A percentile compares a stretch with the other conserved stretches of the same genome.
Conservation (phyloP, 2,113 vertebrate genomes). For the Sprattus sprattus region DNA sequence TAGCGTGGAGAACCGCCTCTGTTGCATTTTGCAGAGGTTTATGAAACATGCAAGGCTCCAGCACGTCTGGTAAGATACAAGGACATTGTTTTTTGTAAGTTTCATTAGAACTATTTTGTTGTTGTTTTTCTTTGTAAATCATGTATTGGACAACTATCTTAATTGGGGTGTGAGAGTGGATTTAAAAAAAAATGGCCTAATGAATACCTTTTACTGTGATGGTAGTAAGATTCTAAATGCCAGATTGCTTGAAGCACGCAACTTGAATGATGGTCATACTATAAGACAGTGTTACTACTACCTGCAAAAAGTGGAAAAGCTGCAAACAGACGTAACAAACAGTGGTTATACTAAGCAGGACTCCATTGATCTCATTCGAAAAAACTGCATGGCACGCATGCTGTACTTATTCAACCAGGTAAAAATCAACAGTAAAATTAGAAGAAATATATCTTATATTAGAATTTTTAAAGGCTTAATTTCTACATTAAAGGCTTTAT, state of each 20-base stretch:
- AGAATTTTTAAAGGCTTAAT: background rate
- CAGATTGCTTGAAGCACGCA: constrained; percentile 1
- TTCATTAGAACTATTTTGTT: too few species aligned
- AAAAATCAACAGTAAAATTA: background rate
- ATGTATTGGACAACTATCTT: background rate
- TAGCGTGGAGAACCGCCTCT: background rate
- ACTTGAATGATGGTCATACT: constrained; percentile 17
- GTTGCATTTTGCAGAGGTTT: constrained; percentile 27
- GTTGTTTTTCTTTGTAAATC: too few species aligned
- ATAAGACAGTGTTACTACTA: constrained; percentile 12
- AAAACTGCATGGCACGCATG: constrained; percentile 15
- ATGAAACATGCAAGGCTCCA: constrained; percentile 4
- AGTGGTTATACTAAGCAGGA: background rate
- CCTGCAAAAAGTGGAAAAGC: constrained; percentile 11
- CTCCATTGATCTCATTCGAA: background rate
- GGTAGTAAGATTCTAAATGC: constrained; percentile 29
- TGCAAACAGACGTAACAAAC: background rate
- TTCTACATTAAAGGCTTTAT: background rate
- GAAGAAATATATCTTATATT: background rate
- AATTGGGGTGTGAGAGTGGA: background rate
- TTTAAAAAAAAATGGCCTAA: background rate
- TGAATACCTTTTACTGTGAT: background rate
- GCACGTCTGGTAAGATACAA: constrained; percentile 10
- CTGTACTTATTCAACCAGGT: constrained; percentile 35
- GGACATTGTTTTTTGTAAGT: background rate